Evolutionary conservation across 2,888 invertebrate genomes (phyloP).

Genomic region (Caenorhabditis sp.): DNA sequence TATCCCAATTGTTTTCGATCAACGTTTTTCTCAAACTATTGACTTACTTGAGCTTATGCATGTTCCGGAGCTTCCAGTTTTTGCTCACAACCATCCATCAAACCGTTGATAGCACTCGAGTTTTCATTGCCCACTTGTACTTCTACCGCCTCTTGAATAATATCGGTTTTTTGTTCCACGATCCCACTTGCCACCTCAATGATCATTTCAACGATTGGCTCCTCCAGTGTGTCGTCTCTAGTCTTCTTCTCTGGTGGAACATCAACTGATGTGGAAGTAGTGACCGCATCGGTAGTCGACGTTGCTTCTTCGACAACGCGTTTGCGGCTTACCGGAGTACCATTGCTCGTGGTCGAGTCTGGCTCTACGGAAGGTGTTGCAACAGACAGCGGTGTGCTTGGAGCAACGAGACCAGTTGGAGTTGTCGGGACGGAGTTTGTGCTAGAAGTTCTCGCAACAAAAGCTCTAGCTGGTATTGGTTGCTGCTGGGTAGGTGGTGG

Average conservation of each 20-base stretch:
- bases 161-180: conserved; percentile 6
- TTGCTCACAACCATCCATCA: conserved; percentile 39
- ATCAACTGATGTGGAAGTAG: background rate
- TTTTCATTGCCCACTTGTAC: conserved; percentile 1
- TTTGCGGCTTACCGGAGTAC: conserved; percentile 23
- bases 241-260: conserved; percentile 34
- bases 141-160: conserved; percentile 5
- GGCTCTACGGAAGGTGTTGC: background rate
- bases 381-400: background rate
- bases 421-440: conserved; percentile 48
- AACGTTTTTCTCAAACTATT: background rate
- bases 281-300: background rate
- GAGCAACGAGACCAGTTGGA: conserved; percentile 24
- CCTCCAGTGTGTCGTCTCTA: conserved; percentile 26
- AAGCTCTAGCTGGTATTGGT: background rate
- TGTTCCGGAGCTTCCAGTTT: conserved; percentile 48
- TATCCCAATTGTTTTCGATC: too few relatives aligned
- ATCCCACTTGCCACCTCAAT: conserved; percentile 31
- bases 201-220: conserved; percentile 32
- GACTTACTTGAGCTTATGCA: conserved; percentile 19
- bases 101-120: conserved; percentile 19
- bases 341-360: conserved; percentile 16
- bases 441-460: conserved; percentile 18
- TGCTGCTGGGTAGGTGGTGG: background rate
- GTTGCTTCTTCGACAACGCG: conserved; percentile 16